Evolutionary conservation across 2,113 vertebrate species (phyloP).

Genomic region (Spheniscus mendiculus): DNA sequence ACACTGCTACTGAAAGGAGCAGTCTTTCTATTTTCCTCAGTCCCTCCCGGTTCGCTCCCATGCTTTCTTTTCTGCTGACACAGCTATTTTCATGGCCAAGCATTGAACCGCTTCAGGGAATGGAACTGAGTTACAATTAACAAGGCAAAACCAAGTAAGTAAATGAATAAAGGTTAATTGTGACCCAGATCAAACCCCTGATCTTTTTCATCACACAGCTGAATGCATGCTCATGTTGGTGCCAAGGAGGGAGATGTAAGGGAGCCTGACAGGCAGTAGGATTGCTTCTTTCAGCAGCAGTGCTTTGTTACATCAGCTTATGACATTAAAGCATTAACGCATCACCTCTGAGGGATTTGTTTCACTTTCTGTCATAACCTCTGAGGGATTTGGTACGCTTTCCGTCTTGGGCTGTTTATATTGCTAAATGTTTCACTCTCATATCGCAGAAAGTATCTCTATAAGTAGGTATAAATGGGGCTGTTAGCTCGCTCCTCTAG

Average conservation of each 20-base stretch:
- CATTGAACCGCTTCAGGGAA: background rate
- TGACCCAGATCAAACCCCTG: background rate
- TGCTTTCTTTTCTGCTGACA: slow-evolving; percentile 1
- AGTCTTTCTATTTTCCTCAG: background rate
- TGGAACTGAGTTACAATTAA: background rate
- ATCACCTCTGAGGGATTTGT: background rate
- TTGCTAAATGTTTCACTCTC: background rate
- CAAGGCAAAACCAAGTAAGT: background rate
- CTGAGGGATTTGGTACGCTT: background rate
- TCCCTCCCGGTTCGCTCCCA: background rate
- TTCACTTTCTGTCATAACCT: background rate
- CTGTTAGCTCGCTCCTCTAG: background rate
- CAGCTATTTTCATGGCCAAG: background rate
- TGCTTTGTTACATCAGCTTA: background rate
- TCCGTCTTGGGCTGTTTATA: background rate
- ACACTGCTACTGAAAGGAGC: background rate
- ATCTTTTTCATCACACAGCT: background rate
- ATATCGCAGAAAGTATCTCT: background rate
- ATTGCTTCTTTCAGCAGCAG: background rate
- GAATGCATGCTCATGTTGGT: rapidly evolving
- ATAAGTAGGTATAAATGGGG: background rate
- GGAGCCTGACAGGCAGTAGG: background rate
- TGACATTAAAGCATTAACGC: background rate
- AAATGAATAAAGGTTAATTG: background rate
- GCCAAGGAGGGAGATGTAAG: background rate